Percentiles rank a stretch among this genome's conserved stretches.
These are phyloP conservation scores for Ancistrus triradiatus DNA, from an alignment of 2,113 vertebrate genomes.

Conservation along the genomic window DNA sequence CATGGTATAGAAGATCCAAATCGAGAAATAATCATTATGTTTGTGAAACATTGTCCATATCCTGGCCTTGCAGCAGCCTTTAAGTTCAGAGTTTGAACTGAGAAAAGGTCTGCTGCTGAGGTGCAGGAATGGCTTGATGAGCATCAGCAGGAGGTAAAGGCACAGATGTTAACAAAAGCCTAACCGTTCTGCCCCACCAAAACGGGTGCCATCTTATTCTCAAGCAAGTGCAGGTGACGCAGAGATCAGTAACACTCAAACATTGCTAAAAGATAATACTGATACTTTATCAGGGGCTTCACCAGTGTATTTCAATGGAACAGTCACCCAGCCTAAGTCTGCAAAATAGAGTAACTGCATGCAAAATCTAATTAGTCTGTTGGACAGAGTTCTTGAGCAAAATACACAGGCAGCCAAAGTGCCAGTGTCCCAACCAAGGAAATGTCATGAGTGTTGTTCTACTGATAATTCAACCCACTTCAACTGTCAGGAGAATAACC, in stretches of 20 bases:
- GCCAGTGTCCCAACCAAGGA: neutral
- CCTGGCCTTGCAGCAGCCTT: neutral
- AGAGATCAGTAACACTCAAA: neutral
- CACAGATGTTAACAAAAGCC: neutral
- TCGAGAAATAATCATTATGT: too few relatives aligned
- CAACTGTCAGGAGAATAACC: too few relatives aligned
- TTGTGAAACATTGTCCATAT: neutral
- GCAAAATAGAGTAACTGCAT: neutral
- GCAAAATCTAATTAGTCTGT: neutral
- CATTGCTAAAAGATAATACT: neutral
- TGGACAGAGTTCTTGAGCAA: neutral
- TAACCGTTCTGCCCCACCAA: neutral
- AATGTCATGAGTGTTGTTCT: neutral
- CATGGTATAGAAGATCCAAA: too few relatives aligned
- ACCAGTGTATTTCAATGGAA: too few relatives aligned
- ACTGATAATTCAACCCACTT: too few relatives aligned
- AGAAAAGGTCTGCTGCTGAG: neutral
- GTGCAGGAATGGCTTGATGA: neutral
- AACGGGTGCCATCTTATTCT: too few relatives aligned
- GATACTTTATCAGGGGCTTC: neutral
- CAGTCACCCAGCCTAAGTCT: too few relatives aligned
- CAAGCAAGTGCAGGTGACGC: too few relatives aligned
- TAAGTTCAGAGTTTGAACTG: neutral
- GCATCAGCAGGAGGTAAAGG: neutral
- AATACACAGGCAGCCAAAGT: neutral